phyloP scores from a whole-genome alignment of 2,113 vertebrate genomes.

The Peromyscus maniculatus region DNA sequence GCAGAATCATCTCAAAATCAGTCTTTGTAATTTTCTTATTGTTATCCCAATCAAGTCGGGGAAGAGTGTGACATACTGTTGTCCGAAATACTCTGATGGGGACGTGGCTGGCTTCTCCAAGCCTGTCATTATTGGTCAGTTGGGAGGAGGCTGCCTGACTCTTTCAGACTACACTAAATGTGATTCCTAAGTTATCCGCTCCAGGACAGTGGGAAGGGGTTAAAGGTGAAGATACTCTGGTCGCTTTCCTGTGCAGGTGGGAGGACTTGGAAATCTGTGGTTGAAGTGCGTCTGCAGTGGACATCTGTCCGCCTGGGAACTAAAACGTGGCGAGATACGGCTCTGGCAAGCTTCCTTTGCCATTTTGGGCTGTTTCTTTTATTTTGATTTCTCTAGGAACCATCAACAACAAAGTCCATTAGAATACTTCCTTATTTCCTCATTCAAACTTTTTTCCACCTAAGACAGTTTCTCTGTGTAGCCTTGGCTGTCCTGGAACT shows the following conservation, averaged over 20 bases:
- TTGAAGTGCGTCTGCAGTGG: neutral
- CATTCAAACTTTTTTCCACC: neutral
- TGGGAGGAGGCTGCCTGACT: neutral
- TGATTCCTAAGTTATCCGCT: neutral
- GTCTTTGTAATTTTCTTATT: neutral
- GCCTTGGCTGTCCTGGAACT: neutral
- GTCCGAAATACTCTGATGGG: neutral
- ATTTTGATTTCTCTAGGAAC: constrained; percentile 15
- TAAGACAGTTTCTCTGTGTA: neutral
- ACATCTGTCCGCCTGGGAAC: neutral
- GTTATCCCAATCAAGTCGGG: neutral
- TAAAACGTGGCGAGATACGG: neutral
- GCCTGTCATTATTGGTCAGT: neutral
- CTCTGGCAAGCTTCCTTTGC: neutral
- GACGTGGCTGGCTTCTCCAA: neutral
- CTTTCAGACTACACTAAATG: constrained; percentile 10
- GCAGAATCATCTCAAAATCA: neutral
- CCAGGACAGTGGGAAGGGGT: neutral
- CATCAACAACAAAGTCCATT: neutral
- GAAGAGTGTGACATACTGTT: neutral
- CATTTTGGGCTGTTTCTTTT: neutral
- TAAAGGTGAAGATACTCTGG: neutral
- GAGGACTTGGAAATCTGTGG: neutral
- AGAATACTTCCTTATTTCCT: neutral
- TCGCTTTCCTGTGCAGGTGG: neutral